Conservation (phyloP, 2,113 vertebrate genomes). For the Anseranas semipalmata region DNA sequence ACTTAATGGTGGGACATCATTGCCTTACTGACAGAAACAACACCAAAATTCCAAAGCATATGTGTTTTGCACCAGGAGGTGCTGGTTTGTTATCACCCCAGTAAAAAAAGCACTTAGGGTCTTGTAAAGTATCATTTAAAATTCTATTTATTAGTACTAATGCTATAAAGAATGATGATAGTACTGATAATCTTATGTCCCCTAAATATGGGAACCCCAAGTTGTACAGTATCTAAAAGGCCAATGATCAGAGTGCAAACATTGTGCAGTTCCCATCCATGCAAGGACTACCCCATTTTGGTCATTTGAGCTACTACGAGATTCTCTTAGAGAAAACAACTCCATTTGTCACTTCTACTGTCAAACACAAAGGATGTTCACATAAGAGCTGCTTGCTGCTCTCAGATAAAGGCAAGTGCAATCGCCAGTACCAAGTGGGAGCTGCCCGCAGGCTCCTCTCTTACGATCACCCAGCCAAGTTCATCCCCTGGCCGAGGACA, state of each 20-base stretch:
- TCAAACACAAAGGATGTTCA: neutral
- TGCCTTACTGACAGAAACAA: neutral
- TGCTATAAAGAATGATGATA: neutral
- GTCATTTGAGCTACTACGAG: neutral
- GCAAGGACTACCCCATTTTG: neutral
- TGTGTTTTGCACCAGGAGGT: neutral
- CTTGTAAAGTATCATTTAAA: neutral
- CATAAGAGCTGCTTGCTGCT: neutral
- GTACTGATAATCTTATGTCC: neutral
- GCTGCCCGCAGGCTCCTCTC: neutral
- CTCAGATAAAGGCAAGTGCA: neutral
- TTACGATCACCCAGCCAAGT: neutral
- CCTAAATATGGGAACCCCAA: neutral
- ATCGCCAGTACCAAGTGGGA: neutral
- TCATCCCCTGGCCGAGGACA: neutral
- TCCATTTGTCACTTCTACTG: neutral
- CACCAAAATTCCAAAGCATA: neutral
- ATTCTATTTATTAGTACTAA: neutral
- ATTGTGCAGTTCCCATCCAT: neutral
- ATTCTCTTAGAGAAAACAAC: neutral
- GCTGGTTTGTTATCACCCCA: neutral
- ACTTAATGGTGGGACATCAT: neutral
- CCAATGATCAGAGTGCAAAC: neutral
- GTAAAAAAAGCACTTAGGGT: neutral
- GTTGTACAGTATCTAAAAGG: neutral